These are phyloP conservation scores for Plebejus anna DNA, from an alignment of 2,888 invertebrate genomes.

Conservation along the genomic window DNA sequence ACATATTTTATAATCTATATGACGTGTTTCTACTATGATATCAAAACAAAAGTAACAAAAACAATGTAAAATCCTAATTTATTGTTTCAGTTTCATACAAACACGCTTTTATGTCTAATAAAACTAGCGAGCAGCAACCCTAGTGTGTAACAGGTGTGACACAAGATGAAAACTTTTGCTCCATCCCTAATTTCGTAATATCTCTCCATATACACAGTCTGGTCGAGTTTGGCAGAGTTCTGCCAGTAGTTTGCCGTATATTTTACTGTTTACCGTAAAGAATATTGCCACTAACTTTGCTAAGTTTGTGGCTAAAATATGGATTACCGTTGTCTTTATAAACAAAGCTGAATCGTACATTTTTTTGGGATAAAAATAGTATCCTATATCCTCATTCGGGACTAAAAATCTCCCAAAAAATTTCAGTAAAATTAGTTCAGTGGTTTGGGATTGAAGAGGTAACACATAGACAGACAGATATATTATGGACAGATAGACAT, in stretches of 20 bases:
- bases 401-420: too few species aligned
- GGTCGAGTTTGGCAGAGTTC: background rate
- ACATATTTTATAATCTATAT: too few species aligned
- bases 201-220: conserved; percentile 18
- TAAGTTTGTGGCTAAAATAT: background rate
- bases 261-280: background rate
- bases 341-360: too few species aligned
- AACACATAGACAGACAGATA: too few species aligned
- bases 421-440: too few species aligned
- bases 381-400: too few species aligned
- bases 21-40: too few species aligned
- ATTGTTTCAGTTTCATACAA: background rate
- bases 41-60: background rate
- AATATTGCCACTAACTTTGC: background rate
- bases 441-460: too few species aligned
- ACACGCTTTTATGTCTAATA: background rate
- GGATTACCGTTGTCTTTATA: too few species aligned
- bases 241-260: background rate
- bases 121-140: conserved; percentile 17
- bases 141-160: conserved; percentile 23
- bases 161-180: conserved; percentile 20
- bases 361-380: too few species aligned
- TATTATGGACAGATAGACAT: too few species aligned
- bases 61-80: background rate
- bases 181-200: conserved; percentile 14